A percentile compares a stretch with the other conserved stretches of the same genome.
Evolutionary conservation across 2,797 vertebrate species (phyloP).

Genomic region (Chelonia mydas): DNA sequence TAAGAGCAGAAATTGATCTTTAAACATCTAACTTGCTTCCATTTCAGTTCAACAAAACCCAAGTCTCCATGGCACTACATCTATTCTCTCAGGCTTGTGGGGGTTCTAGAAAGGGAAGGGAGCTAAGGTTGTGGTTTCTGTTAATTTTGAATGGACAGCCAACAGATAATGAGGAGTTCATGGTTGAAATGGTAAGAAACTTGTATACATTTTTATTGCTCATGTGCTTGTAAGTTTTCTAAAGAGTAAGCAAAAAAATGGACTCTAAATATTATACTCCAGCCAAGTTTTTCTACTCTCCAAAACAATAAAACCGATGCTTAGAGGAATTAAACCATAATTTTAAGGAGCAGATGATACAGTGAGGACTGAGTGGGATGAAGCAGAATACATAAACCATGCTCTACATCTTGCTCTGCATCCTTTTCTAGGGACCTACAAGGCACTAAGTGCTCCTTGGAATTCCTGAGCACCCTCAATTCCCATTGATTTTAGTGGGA

Average conservation of each 20-base stretch:
- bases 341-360: not conserved
- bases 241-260: not conserved
- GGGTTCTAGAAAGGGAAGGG: slow-evolving; percentile 15
- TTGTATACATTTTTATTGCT: not conserved
- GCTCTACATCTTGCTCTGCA: not conserved
- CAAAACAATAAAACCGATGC: not conserved
- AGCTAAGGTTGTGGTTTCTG: slow-evolving; percentile 29
- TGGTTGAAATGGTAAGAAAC: not conserved
- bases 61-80: not conserved
- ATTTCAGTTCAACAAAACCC: not conserved
- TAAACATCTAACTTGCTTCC: slow-evolving; percentile 29
- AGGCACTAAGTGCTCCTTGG: not conserved
- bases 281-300: not conserved
- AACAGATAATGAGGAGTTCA: slow-evolving; percentile 13
- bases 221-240: not conserved
- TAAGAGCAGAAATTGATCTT: slow-evolving; percentile 1
- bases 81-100: slow-evolving; percentile 28
- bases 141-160: slow-evolving; percentile 31
- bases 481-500: not conserved
- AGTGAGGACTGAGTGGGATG: not conserved
- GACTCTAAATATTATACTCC: not conserved
- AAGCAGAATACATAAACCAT: not conserved
- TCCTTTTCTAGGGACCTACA: not conserved
- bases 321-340: not conserved
- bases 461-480: not conserved